phyloP scores from a whole-genome alignment of 2,113 vertebrate genomes.

The Bos taurus region ARS-UCD2.0 NC_037344.1:10825501-10826000 shows the following conservation, averaged over 20 bases:
- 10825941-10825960: neutral
- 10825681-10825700: neutral
- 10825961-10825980: fast-evolving
- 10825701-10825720: neutral
- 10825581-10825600: neutral
- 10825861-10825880: neutral
- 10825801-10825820: neutral
- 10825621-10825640: neutral
- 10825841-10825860: neutral
- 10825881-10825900: neutral
- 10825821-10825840: neutral
- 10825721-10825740: neutral
- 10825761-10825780: neutral
- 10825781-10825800: neutral
- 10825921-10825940: neutral
- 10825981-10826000: neutral
- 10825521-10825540: neutral
- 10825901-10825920: neutral
- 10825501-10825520: neutral
- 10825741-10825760: neutral
- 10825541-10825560: neutral
- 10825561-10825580: neutral
- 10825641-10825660: neutral
- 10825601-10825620: neutral
- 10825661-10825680: neutral